Evolutionary conservation across 23 tunicate genomes (phyloP), one percentile per base, ranked within the genome.

Genomic region (Phallusia fumigata): DNA sequence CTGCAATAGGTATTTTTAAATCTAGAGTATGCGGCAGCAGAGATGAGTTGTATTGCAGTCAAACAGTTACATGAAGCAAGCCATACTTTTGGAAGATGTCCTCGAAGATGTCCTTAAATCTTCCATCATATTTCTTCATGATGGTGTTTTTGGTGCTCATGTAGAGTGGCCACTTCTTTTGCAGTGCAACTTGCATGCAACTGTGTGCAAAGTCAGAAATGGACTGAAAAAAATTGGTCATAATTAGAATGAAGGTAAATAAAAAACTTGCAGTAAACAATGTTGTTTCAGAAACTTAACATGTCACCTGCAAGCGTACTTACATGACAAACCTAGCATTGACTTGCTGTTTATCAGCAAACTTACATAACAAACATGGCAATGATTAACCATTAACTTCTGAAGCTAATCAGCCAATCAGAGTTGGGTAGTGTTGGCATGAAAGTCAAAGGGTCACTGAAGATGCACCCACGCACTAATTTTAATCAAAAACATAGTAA

Each of bases 131-230:
- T 85, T 89, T 91, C 85, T 96, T 96, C 97, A 96, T 84, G 74
- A 96, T 96, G 51, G 99, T 96, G 88, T 96, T 96, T 49, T 96
- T 96, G 79, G 99, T 96, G 85, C 93, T 87, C 93, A 96, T 82
- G 93, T 96, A 96, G 19, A 96, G 93, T 1, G 99, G 99, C 93
- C 93, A 88, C 76, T 89, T 88, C 86, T 91, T 91, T 47, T 96
- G 90, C 65, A 96, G 53, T 3, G 99, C 99, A 64, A 96, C 96
- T 85, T 96, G 97, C 97, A 96, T 91, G 83, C 97, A 96, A 69
- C 93, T 85, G 76, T 96, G 99, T 18, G 99, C 99, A 69, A 96
- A 96, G 65, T 83, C 93, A 30, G 88, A 33, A 74, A 96, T 96
- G 65, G 99, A 96, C 84, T 91, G 65, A 73, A 88, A 76, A 45